Conservation (phyloP, 2,888 invertebrate species). For the Drosophila subsilvestris region DNA sequence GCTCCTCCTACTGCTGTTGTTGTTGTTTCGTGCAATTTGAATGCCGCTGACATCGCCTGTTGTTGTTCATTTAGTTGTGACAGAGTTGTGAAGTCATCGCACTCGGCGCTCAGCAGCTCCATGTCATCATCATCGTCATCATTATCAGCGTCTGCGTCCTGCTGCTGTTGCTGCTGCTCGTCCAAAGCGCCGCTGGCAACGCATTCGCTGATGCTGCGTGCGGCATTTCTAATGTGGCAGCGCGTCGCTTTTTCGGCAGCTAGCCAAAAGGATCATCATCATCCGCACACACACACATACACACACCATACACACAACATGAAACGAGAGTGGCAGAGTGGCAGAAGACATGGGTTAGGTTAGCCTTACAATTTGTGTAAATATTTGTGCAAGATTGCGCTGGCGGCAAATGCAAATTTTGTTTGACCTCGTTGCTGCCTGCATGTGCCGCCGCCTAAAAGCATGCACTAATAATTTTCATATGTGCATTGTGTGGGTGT, state of each 20-base stretch:
- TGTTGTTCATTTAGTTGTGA: conserved; percentile 83
- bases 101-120: conserved; percentile 72
- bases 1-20: conserved; percentile 38
- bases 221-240: conserved; percentile 71
- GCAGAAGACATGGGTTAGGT: conserved; percentile 38
- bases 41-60: conserved; percentile 67
- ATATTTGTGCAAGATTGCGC: conserved; percentile 53
- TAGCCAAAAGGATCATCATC: conserved; percentile 5
- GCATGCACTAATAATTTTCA: conserved; percentile 74
- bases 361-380: conserved; percentile 59
- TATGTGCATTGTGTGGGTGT: conserved; percentile 56
- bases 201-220: conserved; percentile 81
- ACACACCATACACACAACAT: not conserved
- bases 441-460: conserved; percentile 60
- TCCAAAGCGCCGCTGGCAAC: conserved; percentile 59
- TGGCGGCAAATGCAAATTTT: conserved; percentile 59
- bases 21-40: conserved; percentile 66
- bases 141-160: conserved; percentile 32
- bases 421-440: conserved; percentile 66
- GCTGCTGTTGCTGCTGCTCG: conserved; percentile 29
- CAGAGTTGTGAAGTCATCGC: conserved; percentile 82
- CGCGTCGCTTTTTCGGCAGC: conserved; percentile 56
- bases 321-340: conserved; percentile 6
- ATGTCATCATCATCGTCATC: conserved; percentile 60
- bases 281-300: not conserved